Evolutionary conservation across 2,113 vertebrate species (phyloP), one percentile per base, ranked within the genome.

Genomic region (Cichladusa arquata): DNA sequence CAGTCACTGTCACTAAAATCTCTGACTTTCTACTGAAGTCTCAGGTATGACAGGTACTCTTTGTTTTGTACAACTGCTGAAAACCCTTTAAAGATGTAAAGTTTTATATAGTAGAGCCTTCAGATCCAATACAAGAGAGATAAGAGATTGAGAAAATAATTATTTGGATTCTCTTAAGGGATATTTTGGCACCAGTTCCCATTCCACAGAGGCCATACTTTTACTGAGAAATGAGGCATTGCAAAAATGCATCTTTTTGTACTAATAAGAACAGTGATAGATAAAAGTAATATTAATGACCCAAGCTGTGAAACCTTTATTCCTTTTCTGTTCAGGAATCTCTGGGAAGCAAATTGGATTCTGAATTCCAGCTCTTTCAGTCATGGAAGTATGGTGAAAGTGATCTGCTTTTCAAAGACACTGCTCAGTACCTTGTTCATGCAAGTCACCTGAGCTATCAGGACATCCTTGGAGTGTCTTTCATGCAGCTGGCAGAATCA

Each of bases 331-430:
- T 88, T 53, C 78, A 99, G 99, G 98, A 99, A 91, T 98, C 97
- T 45, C 91, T 98, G 69, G 76, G 93, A 92, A 93, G 96, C 61
- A 98, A 96, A 72, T 50, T 77, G 82, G 95, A 97, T 61, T 74
- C 97, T 33, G 96, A 97, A 22, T 99, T 99, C 91, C 97, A 97
- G 4, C 98, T 99, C 47, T 99, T 99, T 93, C 96, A 98, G 86
- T 99, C 99, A 0, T 93, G 97, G 51, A 97, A 97, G 34, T 99
- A 98, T 36, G 98, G 98, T 92, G 98, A 98, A 94, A 99, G 97
- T 44, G 98, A 99, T 93, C 95, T 99, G 84, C 98, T 99, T 66
- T 99, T 99, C 93, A 99, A 99, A 97, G 99, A 99, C 45, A 64
- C 97, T 40, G 98, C 99, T 25, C 96, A 82, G 65, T 98, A 97